phyloP scores from a whole-genome alignment of 1,140 invertebrate genomes.

The Apis florea region DNA sequence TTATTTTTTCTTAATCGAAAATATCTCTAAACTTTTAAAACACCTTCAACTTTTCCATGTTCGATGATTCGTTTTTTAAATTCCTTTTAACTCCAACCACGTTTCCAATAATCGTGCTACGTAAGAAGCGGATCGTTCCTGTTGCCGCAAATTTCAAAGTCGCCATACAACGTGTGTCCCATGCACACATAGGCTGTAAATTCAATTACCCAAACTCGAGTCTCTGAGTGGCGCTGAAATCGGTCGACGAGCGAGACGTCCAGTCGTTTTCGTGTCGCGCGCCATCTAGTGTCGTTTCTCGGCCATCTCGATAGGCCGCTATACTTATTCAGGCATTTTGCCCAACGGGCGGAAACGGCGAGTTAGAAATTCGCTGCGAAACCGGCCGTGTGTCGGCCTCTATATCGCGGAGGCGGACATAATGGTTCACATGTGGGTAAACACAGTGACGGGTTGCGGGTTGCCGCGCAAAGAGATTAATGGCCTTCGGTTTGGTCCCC shows the following conservation, averaged over 20 bases:
- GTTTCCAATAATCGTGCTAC: not conserved
- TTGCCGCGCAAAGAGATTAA: slow-evolving; percentile 79
- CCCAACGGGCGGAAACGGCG: slow-evolving; percentile 54
- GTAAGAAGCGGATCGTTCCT: not conserved
- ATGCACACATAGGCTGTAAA: not conserved
- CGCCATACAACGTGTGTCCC: not conserved
- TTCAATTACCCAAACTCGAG: slow-evolving; percentile 4
- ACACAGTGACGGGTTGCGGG: slow-evolving; percentile 80
- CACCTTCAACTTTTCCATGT: too few relatives aligned
- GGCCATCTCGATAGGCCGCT: slow-evolving; percentile 8
- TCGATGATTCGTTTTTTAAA: not conserved
- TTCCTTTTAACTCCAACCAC: not conserved
- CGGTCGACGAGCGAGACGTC: not conserved
- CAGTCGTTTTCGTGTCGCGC: not conserved
- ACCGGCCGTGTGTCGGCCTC: slow-evolving; percentile 51
- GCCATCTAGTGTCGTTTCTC: not conserved
- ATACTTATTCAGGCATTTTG: slow-evolving; percentile 45
- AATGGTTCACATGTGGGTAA: slow-evolving; percentile 81
- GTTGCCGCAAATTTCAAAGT: not conserved
- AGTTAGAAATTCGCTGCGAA: slow-evolving; percentile 57
- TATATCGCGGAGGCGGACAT: slow-evolving; percentile 77
- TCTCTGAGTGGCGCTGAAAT: not conserved
- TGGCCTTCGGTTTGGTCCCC: slow-evolving; percentile 74
- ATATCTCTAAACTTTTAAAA: too few relatives aligned
- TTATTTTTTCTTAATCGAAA: too few relatives aligned